These are phyloP conservation scores for Eilema depressum DNA, from an alignment of 2,888 invertebrate genomes.

Conservation along the genomic window DNA sequence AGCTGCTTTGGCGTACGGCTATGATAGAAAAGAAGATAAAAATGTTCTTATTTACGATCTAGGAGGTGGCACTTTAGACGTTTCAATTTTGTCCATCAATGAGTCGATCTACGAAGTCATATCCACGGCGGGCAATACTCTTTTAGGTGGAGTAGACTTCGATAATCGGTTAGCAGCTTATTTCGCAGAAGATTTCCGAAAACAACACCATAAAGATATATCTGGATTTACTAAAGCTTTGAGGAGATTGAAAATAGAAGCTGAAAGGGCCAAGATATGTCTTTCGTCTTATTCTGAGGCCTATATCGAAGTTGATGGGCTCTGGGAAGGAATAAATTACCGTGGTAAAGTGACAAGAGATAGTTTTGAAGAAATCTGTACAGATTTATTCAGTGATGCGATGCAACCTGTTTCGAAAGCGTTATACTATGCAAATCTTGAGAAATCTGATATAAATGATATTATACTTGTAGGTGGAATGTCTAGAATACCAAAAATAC, in stretches of 20 bases:
- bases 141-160: conserved; percentile 76
- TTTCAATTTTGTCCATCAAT: conserved; percentile 66
- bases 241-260: conserved; percentile 65
- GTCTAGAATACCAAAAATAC: conserved; percentile 74
- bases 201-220: conserved; percentile 62
- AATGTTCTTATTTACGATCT: conserved; percentile 73
- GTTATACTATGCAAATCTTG: conserved; percentile 63
- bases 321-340: conserved; percentile 69
- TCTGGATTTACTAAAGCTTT: conserved; percentile 55
- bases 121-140: conserved; percentile 67
- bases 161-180: conserved; percentile 72
- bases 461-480: conserved; percentile 74
- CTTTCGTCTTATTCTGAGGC: conserved; percentile 66
- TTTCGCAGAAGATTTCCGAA: conserved; percentile 71
- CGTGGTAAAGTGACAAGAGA: conserved; percentile 60
- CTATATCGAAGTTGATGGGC: conserved; percentile 60
- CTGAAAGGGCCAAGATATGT: conserved; percentile 67
- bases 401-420: conserved; percentile 62
- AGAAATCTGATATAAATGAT: conserved; percentile 63
- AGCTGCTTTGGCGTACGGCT: conserved; percentile 72
- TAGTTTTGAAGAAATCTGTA: conserved; percentile 74
- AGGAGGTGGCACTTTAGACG: conserved; percentile 76
- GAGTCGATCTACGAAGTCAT: conserved; percentile 69
- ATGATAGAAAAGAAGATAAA: conserved; percentile 57
- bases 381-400: conserved; percentile 72